These are phyloP conservation scores for Drosophila oshimai DNA, from an alignment of 1,140 invertebrate genomes.

Conservation along the genomic window DNA sequence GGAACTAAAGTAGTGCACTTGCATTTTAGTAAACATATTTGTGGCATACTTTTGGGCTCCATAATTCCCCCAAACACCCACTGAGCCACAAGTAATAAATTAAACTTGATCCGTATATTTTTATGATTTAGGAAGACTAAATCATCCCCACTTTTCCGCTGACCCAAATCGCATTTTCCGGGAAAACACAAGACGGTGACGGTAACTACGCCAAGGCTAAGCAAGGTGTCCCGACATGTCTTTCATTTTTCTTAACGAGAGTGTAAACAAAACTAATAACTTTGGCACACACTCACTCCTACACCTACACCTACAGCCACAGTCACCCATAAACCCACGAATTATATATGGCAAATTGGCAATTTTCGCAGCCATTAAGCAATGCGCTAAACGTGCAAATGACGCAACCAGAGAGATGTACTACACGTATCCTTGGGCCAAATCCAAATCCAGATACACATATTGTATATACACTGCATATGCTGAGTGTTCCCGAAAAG, in stretches of 20 bases:
- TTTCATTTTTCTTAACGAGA: conserved; percentile 26
- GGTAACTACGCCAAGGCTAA: conserved; percentile 32
- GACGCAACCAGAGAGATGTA: conserved; percentile 60
- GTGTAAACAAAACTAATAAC: conserved; percentile 70
- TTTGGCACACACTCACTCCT: conserved; percentile 14
- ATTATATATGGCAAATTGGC: conserved; percentile 35
- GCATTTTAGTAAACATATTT: background rate
- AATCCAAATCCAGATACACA: conserved; percentile 44
- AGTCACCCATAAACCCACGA: conserved; percentile 1
- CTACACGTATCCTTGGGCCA: conserved; percentile 54
- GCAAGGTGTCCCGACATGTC: conserved; percentile 36
- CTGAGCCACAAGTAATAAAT: background rate
- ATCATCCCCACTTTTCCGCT: conserved; percentile 6
- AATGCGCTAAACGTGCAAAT: conserved; percentile 65
- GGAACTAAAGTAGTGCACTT: no score
- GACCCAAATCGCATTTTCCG: conserved; percentile 21
- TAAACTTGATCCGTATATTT: conserved; percentile 15
- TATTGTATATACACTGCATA: conserved; percentile 5
- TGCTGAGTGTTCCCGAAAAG: conserved; percentile 53
- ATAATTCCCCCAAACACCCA: background rate
- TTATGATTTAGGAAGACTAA: conserved; percentile 22
- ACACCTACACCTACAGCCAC: background rate
- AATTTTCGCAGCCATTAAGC: conserved; percentile 51
- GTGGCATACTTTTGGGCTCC: background rate
- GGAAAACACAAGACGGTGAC: conserved; percentile 8